Evolutionary conservation across 2,113 vertebrate genomes (phyloP).

Genomic region (Megaleporinus macrocephalus): DNA sequence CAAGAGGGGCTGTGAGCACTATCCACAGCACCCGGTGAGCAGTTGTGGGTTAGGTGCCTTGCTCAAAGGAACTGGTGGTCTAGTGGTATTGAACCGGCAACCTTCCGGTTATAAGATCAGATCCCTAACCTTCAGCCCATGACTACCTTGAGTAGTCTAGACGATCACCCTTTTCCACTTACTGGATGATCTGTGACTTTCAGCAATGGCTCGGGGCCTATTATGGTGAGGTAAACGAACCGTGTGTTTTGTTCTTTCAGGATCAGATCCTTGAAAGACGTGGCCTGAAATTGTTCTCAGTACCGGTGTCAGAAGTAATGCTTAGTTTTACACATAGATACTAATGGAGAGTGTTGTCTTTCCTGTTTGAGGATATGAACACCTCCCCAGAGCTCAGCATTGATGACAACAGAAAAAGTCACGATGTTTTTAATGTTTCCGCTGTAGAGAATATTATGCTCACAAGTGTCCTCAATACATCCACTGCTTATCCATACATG

Average conservation of each 20-base stretch:
- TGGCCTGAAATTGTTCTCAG: not conserved
- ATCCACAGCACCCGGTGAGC: too few species aligned
- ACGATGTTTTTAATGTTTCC: not conserved
- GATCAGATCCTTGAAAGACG: not conserved
- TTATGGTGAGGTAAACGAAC: not conserved
- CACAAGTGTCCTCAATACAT: conserved; percentile 3
- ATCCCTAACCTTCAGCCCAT: too few species aligned
- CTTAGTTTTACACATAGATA: not conserved
- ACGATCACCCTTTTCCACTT: not conserved
- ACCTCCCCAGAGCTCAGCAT: not conserved
- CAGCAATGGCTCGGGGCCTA: not conserved
- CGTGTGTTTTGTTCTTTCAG: not conserved
- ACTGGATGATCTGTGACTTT: not conserved
- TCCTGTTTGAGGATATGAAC: not conserved
- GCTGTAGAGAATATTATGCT: not conserved
- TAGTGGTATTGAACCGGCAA: too few species aligned
- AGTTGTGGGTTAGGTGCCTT: too few species aligned
- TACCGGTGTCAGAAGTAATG: not conserved
- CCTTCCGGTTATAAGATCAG: too few species aligned
- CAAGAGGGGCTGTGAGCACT: too few species aligned
- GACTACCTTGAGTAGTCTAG: not conserved
- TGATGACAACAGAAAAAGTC: not conserved
- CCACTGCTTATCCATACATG: not conserved
- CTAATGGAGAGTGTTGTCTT: not conserved
- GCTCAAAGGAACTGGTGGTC: too few species aligned